Percentiles rank a stretch among this genome's conserved stretches.
These are phyloP conservation scores for Synergus itoensis DNA, from an alignment of 2,888 invertebrate genomes.

Conservation along the genomic window DNA sequence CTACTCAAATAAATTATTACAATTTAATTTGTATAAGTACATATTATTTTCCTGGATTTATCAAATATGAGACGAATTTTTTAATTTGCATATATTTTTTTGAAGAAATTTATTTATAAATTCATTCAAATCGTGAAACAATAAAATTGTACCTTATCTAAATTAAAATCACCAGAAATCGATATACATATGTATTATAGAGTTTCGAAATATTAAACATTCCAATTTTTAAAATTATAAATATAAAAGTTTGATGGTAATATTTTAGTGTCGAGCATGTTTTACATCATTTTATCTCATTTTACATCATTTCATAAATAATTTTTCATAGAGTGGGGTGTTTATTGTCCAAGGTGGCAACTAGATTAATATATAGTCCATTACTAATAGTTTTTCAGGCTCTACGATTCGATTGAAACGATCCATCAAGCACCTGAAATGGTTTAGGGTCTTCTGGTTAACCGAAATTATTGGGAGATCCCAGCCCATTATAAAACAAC, in stretches of 20 bases:
- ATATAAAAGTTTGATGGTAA: background rate
- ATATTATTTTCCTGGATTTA: no score
- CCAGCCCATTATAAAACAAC: constrained; percentile 37
- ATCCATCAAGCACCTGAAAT: constrained; percentile 70
- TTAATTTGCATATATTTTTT: no score
- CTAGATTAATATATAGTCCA: constrained; percentile 19
- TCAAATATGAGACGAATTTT: no score
- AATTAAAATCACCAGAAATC: no score
- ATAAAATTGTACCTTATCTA: no score
- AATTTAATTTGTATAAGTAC: no score
- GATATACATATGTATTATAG: no score
- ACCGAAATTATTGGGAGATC: constrained; percentile 29
- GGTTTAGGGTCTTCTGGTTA: constrained; percentile 50
- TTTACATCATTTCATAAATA: background rate
- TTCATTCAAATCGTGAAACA: no score
- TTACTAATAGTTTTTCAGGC: constrained; percentile 51
- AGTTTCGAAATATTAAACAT: no score
- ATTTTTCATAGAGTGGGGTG: background rate
- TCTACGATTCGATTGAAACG: constrained; percentile 65
- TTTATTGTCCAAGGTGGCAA: constrained; percentile 12
- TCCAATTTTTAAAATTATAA: background rate
- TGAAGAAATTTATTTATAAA: no score
- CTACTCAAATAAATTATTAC: no score
- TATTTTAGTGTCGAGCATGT: background rate
- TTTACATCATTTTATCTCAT: background rate